Evolutionary conservation across 1,140 invertebrate genomes (phyloP).

Genomic region (Ptiloglossa arizonensis): DNA sequence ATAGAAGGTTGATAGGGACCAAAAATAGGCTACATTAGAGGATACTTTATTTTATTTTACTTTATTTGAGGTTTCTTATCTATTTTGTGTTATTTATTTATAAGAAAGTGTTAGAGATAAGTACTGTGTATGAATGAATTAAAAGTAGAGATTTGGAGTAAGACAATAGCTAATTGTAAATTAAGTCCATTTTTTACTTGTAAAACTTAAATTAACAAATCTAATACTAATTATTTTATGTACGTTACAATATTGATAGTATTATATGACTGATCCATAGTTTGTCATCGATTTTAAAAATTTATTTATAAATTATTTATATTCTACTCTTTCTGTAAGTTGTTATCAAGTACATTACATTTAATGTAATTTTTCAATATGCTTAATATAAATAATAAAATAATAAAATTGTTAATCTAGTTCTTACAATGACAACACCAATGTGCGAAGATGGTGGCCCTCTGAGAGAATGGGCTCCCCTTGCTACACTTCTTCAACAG

Average conservation of each 20-base stretch:
- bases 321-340: background rate
- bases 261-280: background rate
- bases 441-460: constrained; percentile 84
- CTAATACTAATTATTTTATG: background rate
- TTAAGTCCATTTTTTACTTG: no score
- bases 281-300: background rate
- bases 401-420: constrained; percentile 28
- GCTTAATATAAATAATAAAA: background rate
- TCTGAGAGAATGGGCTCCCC: constrained; percentile 91
- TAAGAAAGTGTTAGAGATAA: no score
- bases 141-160: no score
- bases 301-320: background rate
- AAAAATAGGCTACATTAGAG: no score
- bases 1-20: no score
- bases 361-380: background rate
- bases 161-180: no score
- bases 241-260: background rate
- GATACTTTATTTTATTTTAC: no score
- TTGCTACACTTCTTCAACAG: constrained; percentile 89
- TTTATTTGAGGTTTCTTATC: no score
- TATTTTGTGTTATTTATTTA: no score
- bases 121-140: no score
- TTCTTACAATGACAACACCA: constrained; percentile 75
- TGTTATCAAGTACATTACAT: background rate
- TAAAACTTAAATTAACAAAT: no score